phyloP scores from a whole-genome alignment of 2,113 vertebrate species.

The Syngnathus floridae region DNA sequence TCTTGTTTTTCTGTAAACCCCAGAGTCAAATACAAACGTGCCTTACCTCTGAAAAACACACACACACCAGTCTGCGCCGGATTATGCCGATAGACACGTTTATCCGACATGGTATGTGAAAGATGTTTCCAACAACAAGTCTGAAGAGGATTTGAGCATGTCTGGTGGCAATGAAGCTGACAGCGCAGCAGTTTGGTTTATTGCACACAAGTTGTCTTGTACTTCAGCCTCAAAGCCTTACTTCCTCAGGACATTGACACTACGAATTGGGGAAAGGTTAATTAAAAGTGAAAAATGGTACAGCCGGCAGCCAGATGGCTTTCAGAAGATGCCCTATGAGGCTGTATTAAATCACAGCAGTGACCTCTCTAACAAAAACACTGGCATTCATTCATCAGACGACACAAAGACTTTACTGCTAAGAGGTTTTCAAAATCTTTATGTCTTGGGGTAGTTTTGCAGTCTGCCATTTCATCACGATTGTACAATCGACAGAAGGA shows the following conservation, averaged over 20 bases:
- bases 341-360: conserved; percentile 25
- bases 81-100: conserved; percentile 46
- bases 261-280: conserved; percentile 41
- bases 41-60: conserved; percentile 2
- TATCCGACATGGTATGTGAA: conserved; percentile 47
- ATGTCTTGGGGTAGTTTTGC: conserved; percentile 23
- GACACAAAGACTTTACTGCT: conserved; percentile 20
- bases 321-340: conserved; percentile 17
- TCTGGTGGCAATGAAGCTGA: conserved; percentile 30
- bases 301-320: conserved; percentile 20
- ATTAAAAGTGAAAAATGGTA: conserved; percentile 44
- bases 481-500: conserved; percentile 24
- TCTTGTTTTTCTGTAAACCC: conserved; percentile 4
- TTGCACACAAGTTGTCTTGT: conserved; percentile 27
- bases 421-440: conserved; percentile 38
- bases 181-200: conserved; percentile 38
- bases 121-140: conserved; percentile 56
- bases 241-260: conserved; percentile 21
- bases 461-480: conserved; percentile 30
- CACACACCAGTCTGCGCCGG: conserved; percentile 6
- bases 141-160: conserved; percentile 42
- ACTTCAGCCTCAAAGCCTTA: conserved; percentile 26
- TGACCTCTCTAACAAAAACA: conserved; percentile 10
- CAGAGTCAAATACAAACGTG: conserved; percentile 9
- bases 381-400: conserved; percentile 18